Percentiles rank a stretch among this genome's conserved stretches.
Evolutionary conservation across 1,140 invertebrate species (phyloP).

Genomic region (Neodiprion virginianus): DNA sequence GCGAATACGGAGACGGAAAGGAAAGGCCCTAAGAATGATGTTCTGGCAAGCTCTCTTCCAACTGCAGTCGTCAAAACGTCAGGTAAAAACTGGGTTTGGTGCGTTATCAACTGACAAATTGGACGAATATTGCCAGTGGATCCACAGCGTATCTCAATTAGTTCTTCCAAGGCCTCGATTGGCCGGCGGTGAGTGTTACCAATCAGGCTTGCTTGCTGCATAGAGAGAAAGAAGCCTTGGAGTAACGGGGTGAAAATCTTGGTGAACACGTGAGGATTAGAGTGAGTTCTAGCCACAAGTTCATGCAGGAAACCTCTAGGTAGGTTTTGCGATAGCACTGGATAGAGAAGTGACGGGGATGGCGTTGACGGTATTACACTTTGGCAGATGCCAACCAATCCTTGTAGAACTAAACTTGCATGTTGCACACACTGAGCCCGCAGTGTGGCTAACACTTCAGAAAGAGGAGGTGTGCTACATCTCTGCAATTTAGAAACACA

Average conservation of each 20-base stretch:
- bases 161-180: constrained; percentile 69
- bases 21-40: constrained; percentile 89
- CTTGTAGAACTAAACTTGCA: constrained; percentile 68
- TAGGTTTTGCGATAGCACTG: constrained; percentile 69
- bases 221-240: constrained; percentile 71
- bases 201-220: constrained; percentile 75
- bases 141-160: constrained; percentile 70
- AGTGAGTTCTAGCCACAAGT: constrained; percentile 66
- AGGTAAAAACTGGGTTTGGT: constrained; percentile 79
- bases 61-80: constrained; percentile 72
- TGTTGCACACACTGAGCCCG: constrained; percentile 71
- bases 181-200: constrained; percentile 74
- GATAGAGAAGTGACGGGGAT: constrained; percentile 60
- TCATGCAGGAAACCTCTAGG: constrained; percentile 74
- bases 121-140: constrained; percentile 69
- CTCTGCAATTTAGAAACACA: constrained; percentile 52
- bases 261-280: constrained; percentile 64
- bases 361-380: constrained; percentile 25
- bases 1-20: constrained; percentile 89
- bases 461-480: constrained; percentile 66
- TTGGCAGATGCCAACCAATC: constrained; percentile 59
- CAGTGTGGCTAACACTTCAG: constrained; percentile 64
- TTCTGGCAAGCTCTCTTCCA: constrained; percentile 83
- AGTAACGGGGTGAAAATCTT: constrained; percentile 77
- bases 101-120: constrained; percentile 78